These are phyloP conservation scores for Escarpia spicata DNA, from an alignment of 2,888 invertebrate species.

Conservation along the genomic window DNA sequence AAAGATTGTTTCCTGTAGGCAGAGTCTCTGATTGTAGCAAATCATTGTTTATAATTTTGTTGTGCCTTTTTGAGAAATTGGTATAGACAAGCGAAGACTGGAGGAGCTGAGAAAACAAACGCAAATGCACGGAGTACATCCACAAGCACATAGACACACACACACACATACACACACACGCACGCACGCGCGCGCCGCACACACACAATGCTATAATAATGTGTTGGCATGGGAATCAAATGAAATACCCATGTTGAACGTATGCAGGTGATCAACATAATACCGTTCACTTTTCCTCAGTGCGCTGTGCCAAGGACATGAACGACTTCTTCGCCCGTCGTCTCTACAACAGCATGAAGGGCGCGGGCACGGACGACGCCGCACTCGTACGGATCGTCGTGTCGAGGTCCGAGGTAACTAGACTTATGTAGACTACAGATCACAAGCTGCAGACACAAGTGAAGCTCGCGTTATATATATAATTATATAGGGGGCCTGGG, in stretches of 20 bases:
- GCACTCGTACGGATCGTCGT: conserved; percentile 56
- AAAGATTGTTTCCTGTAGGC: no score
- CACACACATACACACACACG: no score
- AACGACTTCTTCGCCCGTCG: conserved; percentile 86
- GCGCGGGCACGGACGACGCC: conserved; percentile 57
- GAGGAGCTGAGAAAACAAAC: no score
- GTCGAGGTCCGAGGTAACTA: conserved; percentile 53
- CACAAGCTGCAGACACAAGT: background rate
- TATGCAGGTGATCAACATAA: background rate
- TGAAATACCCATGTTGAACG: background rate
- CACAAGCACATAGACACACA: no score
- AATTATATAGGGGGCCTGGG: background rate
- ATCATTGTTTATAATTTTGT: no score
- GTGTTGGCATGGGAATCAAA: background rate
- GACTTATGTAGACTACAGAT: background rate
- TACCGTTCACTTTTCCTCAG: conserved; percentile 64
- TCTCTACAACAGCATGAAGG: conserved; percentile 85
- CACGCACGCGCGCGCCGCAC: no score
- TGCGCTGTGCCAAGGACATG: conserved; percentile 80
- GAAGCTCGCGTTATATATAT: background rate
- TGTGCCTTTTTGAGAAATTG: no score
- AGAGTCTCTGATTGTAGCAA: no score
- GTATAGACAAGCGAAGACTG: no score
- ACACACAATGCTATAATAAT: no score
- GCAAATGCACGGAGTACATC: no score